These are phyloP conservation scores for Babyrousa celebensis DNA, from an alignment of 2,797 vertebrate species.

Conservation along the genomic window DNA sequence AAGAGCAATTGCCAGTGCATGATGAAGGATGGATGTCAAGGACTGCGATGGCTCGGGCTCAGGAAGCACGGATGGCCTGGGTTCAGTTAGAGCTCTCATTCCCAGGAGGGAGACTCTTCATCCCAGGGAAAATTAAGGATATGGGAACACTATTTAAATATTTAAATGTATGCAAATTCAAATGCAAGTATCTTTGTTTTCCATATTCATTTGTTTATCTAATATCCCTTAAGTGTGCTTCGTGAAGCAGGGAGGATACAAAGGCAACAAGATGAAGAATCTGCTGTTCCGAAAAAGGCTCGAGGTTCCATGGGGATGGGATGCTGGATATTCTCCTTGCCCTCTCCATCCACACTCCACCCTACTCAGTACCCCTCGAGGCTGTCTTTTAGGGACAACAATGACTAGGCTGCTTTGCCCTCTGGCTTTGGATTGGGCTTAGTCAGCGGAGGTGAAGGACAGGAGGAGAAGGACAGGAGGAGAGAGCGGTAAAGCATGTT, in stretches of 20 bases:
- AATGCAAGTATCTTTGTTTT: conserved; percentile 1
- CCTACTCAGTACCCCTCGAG: background rate
- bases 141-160: background rate
- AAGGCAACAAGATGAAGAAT: background rate
- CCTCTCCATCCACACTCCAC: background rate
- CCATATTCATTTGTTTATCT: background rate
- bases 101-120: background rate
- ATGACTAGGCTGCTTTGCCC: background rate
- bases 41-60: background rate
- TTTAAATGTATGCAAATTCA: conserved; percentile 17
- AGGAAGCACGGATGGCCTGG: rapidly evolving
- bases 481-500: background rate
- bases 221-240: background rate
- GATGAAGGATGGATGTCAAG: background rate
- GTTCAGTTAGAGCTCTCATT: background rate
- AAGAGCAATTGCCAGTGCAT: rapidly evolving
- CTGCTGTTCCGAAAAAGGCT: background rate
- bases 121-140: background rate
- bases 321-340: rapidly evolving
- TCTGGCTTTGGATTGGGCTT: background rate
- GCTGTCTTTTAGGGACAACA: background rate
- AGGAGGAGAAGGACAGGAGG: background rate
- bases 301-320: rapidly evolving
- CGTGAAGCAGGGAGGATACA: background rate
- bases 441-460: background rate